phyloP scores from a whole-genome alignment of 1,140 invertebrate species.

The Palaemon carinicauda region DNA sequence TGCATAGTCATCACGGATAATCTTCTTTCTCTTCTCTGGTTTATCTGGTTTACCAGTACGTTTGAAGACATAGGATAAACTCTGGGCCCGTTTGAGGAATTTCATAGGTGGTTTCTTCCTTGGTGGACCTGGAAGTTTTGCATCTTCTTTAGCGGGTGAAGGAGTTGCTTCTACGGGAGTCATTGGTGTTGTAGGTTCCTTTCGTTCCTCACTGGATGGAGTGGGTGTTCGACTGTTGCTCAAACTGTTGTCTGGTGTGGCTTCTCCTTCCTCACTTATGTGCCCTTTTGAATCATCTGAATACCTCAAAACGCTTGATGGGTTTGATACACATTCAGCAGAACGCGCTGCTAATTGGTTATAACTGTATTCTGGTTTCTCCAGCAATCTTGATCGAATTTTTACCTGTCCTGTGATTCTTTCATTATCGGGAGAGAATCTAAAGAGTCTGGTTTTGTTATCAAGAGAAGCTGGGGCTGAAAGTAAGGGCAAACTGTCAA shows the following conservation, averaged over 20 bases:
- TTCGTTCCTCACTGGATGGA: not conserved
- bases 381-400: constrained; percentile 19
- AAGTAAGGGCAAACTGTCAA: constrained; percentile 40
- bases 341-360: constrained; percentile 31
- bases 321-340: constrained; percentile 27
- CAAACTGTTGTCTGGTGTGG: constrained; percentile 33
- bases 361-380: constrained; percentile 16
- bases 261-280: constrained; percentile 44
- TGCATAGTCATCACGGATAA: constrained; percentile 48
- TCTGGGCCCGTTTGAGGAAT: constrained; percentile 58
- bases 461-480: constrained; percentile 53
- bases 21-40: constrained; percentile 56
- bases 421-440: constrained; percentile 45
- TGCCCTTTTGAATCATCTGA: constrained; percentile 33
- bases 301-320: not conserved
- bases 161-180: not conserved
- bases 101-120: constrained; percentile 51
- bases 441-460: constrained; percentile 51
- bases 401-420: not conserved
- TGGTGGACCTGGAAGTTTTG: not conserved
- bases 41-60: constrained; percentile 15
- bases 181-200: not conserved
- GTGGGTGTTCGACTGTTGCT: constrained; percentile 29
- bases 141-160: not conserved
- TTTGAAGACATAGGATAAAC: constrained; percentile 58